Evolutionary conservation across 1,140 invertebrate genomes (phyloP), one percentile per base, ranked within the genome.

Genomic region (Bombus sibiricus): DNA sequence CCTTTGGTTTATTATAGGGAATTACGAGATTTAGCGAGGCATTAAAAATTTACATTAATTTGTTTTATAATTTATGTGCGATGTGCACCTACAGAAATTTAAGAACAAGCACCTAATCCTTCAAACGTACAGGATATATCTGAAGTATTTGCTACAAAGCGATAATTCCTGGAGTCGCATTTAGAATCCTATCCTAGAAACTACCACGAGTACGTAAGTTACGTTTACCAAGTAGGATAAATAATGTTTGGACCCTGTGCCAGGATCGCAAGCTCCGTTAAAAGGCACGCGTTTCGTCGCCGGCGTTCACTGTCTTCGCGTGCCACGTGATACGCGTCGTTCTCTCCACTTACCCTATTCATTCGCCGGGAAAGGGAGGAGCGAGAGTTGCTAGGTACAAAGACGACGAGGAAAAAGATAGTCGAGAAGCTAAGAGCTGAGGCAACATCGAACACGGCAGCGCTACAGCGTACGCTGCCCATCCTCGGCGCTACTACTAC

Each of bases 401-500:
- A 25, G 43, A 12, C 18, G 22, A 25, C 5, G 22, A 59, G 47
- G 39, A 62, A 34, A 28, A 34, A 13, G 57, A 59, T 43, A 47
- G 66, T 62, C 66, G 43, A 12, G 32, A 72, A 69, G 15, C 37
- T 41, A 37, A 57, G 25, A 22, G 72, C 47, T 3, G 25, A 32
- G n/a, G 15, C 25, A 68, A 41, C 72, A 28, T 62, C 10, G 8
- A 59, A 34, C 74, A 69, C 47, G 43, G 25, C 86, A 57, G 41
- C 72, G 66, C 76, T 53, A 53, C 18, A 22, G 57, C 75, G 79
- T 53, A 69, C 69, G 75, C 64, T 86, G 83, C 34, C 39, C 76
- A 86, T 88, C 73, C 83, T 57, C 84, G 74, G 13, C 39, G 75
- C 34, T 64, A 68, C 86, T 82, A 78, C 69, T 83, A 89, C 78